Conservation (phyloP, 2,888 invertebrate species). For the Macrosoma leucophasiata region DNA sequence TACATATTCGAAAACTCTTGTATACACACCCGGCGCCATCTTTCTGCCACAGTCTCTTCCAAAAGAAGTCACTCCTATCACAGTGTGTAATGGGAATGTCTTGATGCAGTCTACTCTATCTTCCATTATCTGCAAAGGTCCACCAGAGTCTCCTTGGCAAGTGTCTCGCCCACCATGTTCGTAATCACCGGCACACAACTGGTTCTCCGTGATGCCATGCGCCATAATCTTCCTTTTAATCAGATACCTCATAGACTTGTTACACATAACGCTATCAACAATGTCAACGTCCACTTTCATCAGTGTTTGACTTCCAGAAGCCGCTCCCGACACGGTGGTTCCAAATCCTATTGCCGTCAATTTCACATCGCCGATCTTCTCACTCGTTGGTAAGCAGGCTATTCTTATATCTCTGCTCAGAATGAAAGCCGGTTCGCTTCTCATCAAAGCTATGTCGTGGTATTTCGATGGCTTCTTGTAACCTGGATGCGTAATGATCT, state of each 20-base stretch:
- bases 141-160: slow-evolving; percentile 70
- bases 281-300: slow-evolving; percentile 68
- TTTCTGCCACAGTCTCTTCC: slow-evolving; percentile 70
- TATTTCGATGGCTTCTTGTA: slow-evolving; percentile 73
- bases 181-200: slow-evolving; percentile 67
- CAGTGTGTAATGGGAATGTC: slow-evolving; percentile 56
- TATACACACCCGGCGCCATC: slow-evolving; percentile 71
- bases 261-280: slow-evolving; percentile 45
- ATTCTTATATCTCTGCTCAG: slow-evolving; percentile 75
- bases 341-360: slow-evolving; percentile 80
- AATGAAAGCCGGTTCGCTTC: slow-evolving; percentile 60
- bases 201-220: slow-evolving; percentile 48
- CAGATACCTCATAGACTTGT: slow-evolving; percentile 53
- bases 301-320: slow-evolving; percentile 54
- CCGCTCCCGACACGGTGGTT: slow-evolving; percentile 59
- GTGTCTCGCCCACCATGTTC: slow-evolving; percentile 62
- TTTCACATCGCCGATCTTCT: slow-evolving; percentile 34
- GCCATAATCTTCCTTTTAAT: slow-evolving; percentile 48
- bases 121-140: slow-evolving; percentile 59
- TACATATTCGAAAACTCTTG: slow-evolving; percentile 58
- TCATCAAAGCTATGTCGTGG: slow-evolving; percentile 81
- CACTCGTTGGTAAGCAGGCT: slow-evolving; percentile 71
- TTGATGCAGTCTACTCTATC: slow-evolving; percentile 50
- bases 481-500: slow-evolving; percentile 69
- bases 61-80: slow-evolving; percentile 71